Conservation (phyloP, 2,113 vertebrate genomes). For the Zingel zingel region DNA sequence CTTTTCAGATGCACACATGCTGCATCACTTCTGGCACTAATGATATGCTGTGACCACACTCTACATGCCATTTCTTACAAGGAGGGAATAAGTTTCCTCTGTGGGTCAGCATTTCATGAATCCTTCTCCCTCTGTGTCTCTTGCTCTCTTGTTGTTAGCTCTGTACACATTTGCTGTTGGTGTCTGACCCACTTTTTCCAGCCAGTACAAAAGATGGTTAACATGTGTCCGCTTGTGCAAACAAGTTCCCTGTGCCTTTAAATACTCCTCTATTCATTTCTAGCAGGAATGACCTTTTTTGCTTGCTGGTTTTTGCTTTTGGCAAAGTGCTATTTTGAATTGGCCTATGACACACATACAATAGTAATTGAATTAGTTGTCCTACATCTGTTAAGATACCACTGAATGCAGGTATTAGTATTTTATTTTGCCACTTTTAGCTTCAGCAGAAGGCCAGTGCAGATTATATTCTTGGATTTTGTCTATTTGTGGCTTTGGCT, state of each 20-base stretch:
- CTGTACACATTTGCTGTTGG: conserved; percentile 50
- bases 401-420: background rate
- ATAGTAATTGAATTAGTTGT: conserved; percentile 23
- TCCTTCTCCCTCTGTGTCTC: conserved; percentile 37
- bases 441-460: conserved; percentile 8
- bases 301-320: conserved; percentile 25
- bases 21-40: conserved; percentile 44
- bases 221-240: conserved; percentile 75
- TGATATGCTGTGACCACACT: conserved; percentile 44
- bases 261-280: conserved; percentile 52
- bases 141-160: conserved; percentile 53
- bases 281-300: conserved; percentile 43
- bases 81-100: conserved; percentile 41
- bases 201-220: conserved; percentile 73
- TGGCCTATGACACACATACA: conserved; percentile 27
- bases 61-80: conserved; percentile 23
- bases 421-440: conserved; percentile 31
- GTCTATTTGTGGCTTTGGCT: conserved; percentile 57
- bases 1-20: conserved; percentile 36
- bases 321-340: conserved; percentile 37
- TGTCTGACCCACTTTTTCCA: conserved; percentile 75
- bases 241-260: conserved; percentile 68
- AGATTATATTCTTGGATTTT: conserved; percentile 47
- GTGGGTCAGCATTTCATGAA: conserved; percentile 56
- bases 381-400: conserved; percentile 26